Evolutionary conservation across 37 sponge, comb jelly and placozoan species (phyloP).

Genomic region (Geodia barretti): DNA sequence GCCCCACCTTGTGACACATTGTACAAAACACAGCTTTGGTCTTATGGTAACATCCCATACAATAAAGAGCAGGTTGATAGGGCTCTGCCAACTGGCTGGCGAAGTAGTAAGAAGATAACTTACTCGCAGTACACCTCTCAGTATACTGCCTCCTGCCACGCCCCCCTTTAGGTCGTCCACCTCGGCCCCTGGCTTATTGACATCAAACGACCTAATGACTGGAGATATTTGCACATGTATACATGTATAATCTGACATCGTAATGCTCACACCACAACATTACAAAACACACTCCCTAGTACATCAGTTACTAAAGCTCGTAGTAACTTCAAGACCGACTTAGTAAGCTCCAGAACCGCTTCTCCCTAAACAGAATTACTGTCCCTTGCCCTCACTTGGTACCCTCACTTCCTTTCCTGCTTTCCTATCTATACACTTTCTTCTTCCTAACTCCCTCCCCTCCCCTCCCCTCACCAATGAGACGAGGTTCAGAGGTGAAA

Average conservation of each 20-base stretch:
- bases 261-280: neutral
- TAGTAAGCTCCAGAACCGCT: neutral
- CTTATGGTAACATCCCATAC: neutral
- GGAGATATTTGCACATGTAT: neutral
- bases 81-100: neutral
- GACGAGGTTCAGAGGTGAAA: constrained; percentile 90
- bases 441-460: too few relatives aligned
- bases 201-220: constrained; percentile 98
- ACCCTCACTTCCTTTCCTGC: neutral
- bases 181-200: constrained; percentile 95
- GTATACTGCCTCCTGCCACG: constrained; percentile 97
- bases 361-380: neutral
- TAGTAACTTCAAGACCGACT: neutral
- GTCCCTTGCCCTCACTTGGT: neutral
- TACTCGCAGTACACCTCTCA: constrained; percentile 91
- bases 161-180: constrained; percentile 98
- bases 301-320: too few relatives aligned
- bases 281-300: neutral
- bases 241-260: neutral
- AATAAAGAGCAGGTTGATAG: neutral
- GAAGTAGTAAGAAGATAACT: neutral
- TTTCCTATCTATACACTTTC: too few relatives aligned
- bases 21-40: too few relatives aligned
- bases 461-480: constrained; percentile 58
- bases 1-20: constrained; percentile 70